These are phyloP conservation scores for Ormyrus rosae DNA, from an alignment of 2,888 invertebrate genomes.

Conservation along the genomic window DNA sequence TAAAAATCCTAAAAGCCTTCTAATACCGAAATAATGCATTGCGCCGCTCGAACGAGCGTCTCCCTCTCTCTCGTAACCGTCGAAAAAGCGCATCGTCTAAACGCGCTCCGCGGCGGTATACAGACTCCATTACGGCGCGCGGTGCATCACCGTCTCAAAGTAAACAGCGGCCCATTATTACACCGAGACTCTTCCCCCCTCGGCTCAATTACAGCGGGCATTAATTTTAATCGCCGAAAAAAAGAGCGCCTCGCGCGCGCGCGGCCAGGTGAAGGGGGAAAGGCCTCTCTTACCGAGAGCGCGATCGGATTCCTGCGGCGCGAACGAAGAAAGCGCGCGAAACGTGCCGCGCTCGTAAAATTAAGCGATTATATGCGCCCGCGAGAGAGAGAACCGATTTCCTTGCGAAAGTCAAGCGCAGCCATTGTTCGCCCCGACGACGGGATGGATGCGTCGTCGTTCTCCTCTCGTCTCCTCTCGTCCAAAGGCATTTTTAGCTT, in stretches of 20 bases:
- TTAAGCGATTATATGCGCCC: constrained; percentile 32
- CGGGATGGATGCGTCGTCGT: background rate
- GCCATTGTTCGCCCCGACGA: background rate
- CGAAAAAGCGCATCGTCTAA: too few species aligned
- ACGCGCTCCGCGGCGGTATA: too few species aligned
- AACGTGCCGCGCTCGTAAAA: constrained; percentile 41
- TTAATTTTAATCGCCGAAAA: constrained; percentile 21
- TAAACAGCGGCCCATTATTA: too few species aligned
- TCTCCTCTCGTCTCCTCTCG: background rate
- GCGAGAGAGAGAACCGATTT: constrained; percentile 1
- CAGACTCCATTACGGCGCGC: too few species aligned
- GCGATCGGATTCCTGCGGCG: constrained; percentile 36
- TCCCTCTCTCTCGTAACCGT: too few species aligned
- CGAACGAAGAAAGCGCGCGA: constrained; percentile 3
- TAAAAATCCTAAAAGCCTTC: too few species aligned
- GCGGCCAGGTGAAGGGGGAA: constrained; percentile 36
- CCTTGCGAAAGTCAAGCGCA: background rate
- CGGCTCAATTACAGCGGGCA: background rate
- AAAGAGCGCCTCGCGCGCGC: background rate
- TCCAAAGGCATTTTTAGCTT: too few species aligned
- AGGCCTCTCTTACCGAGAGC: constrained; percentile 5
- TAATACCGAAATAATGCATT: too few species aligned
- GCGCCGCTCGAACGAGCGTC: too few species aligned
- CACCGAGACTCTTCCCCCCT: too few species aligned
- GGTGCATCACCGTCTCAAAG: too few species aligned